Percentiles rank a stretch among this genome's conserved stretches.
Evolutionary conservation across 2,797 vertebrate genomes (phyloP).

Genomic region (Microctenopoma lineatum): DNA sequence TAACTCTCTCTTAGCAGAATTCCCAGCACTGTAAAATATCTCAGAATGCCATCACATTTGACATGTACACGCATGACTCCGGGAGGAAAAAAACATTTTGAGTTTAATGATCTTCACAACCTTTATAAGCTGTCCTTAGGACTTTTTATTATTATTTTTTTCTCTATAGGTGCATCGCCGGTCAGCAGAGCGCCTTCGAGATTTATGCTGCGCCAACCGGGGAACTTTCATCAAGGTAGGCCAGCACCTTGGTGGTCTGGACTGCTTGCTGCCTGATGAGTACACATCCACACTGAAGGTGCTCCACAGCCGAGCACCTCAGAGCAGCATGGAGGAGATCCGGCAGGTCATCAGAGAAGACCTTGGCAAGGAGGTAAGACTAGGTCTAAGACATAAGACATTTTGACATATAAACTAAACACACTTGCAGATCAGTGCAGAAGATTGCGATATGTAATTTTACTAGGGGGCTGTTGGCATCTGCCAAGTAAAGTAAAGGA

Average conservation of each 20-base stretch:
- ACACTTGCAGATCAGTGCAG: no score
- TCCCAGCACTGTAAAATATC: no score
- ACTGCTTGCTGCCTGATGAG: slow-evolving; percentile 94
- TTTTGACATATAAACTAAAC: no score
- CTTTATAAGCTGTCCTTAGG: not conserved
- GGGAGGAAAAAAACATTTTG: not conserved
- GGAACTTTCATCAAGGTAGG: slow-evolving; percentile 99
- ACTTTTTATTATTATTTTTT: not conserved
- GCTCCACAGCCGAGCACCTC: slow-evolving; percentile 92
- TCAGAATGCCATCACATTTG: not conserved
- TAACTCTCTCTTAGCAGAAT: no score
- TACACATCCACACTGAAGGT: slow-evolving; percentile 95
- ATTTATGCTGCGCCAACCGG: slow-evolving; percentile 94
- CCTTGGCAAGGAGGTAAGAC: slow-evolving; percentile 91
- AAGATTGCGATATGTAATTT: no score
- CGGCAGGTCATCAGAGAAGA: slow-evolving; percentile 93
- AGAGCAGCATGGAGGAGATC: slow-evolving; percentile 92
- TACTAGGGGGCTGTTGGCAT: no score
- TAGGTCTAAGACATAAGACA: no score
- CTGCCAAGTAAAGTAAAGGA: no score
- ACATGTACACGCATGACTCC: not conserved
- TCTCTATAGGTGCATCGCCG: slow-evolving; percentile 89
- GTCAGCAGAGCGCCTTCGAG: slow-evolving; percentile 90
- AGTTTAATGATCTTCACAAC: not conserved
- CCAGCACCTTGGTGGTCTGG: slow-evolving; percentile 94